Percentiles rank a stretch among this genome's conserved stretches.
These are phyloP conservation scores for Ctenodactylus gundi DNA, from an alignment of 2,113 vertebrate genomes.

Conservation along the genomic window DNA sequence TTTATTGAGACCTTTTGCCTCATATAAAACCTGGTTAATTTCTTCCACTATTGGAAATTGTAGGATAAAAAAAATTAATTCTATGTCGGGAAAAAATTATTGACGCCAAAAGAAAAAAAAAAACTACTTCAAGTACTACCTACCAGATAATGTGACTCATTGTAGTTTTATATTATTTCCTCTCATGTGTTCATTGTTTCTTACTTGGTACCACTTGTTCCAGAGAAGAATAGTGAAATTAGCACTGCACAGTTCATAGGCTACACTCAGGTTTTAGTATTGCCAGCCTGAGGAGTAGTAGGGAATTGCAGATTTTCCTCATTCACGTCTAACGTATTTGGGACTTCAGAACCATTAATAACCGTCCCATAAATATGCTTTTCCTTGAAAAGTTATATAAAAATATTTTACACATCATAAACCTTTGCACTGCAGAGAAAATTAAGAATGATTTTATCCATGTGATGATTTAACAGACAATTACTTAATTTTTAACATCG, in stretches of 20 bases:
- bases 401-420: background rate
- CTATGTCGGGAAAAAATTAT: background rate
- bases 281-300: background rate
- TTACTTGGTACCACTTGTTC: background rate
- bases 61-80: conserved; percentile 23
- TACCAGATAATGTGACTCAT: background rate
- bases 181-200: background rate
- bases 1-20: background rate
- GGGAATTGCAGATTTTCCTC: conserved; percentile 3
- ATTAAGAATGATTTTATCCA: background rate
- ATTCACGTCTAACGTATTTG: background rate
- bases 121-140: background rate
- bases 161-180: conserved; percentile 3
- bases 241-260: background rate
- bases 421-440: background rate
- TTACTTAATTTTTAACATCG: background rate
- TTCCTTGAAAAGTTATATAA: background rate
- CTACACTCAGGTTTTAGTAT: background rate
- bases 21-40: background rate
- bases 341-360: conserved; percentile 27
- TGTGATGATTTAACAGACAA: background rate
- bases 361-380: conserved; percentile 26
- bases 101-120: conserved; percentile 5
- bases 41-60: background rate
- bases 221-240: background rate